A percentile compares a stretch with the other conserved stretches of the same genome.
Conservation (phyloP, 2,888 invertebrate species). For the Mythimna albipuncta region DNA sequence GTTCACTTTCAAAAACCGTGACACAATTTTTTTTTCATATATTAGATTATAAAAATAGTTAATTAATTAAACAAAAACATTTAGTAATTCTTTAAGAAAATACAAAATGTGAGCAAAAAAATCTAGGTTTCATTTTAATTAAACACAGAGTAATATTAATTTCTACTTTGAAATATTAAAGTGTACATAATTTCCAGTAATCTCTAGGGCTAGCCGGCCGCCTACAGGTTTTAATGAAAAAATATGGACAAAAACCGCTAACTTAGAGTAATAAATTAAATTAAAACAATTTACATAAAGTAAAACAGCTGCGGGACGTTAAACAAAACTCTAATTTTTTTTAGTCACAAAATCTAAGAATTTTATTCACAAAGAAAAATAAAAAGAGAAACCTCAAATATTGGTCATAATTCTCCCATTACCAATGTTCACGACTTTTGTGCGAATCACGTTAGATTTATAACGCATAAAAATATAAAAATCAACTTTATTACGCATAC, state of each 20-base stretch:
- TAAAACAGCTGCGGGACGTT: constrained; percentile 30
- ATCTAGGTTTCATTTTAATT: constrained; percentile 30
- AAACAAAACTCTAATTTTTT: constrained; percentile 31
- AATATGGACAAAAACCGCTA: constrained; percentile 44
- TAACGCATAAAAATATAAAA: constrained; percentile 59
- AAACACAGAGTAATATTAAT: constrained; percentile 29
- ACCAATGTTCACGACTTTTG: constrained; percentile 8
- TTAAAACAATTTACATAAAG: constrained; percentile 41
- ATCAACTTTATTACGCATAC: constrained; percentile 50
- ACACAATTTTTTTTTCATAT: no score
- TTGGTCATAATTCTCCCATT: constrained; percentile 7
- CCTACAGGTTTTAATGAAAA: constrained; percentile 53
- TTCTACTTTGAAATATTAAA: constrained; percentile 39
- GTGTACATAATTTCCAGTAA: constrained; percentile 45
- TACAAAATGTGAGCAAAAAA: neutral
- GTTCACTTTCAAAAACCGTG: no score
- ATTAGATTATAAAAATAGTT: no score
- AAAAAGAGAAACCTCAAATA: neutral
- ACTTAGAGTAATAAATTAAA: constrained; percentile 45
- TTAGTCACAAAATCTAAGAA: neutral
- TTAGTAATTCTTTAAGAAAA: no score
- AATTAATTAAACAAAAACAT: neutral
- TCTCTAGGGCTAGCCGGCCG: constrained; percentile 39
- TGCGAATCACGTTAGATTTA: constrained; percentile 35
- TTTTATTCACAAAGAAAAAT: constrained; percentile 9